phyloP scores from a whole-genome alignment of 2,797 vertebrate genomes.

The Xenopus petersii region DNA sequence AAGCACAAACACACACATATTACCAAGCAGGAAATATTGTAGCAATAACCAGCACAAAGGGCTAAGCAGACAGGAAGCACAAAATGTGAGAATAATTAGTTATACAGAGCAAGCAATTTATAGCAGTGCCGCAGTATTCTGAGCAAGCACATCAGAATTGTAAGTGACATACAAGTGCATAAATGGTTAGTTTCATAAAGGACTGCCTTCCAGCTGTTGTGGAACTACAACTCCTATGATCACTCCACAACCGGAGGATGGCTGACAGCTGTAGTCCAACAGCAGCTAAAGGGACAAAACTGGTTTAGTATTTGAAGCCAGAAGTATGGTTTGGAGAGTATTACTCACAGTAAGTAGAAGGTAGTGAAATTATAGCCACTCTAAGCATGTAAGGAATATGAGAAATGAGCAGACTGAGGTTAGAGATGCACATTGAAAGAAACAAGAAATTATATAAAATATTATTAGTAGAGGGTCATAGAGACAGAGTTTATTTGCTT shows the following conservation, averaged over 20 bases:
- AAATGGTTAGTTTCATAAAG: too few species aligned
- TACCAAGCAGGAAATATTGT: constrained; percentile 50
- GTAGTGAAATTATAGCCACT: constrained; percentile 41
- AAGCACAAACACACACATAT: constrained; percentile 42
- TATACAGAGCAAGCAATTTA: too few species aligned
- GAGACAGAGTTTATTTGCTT: too few species aligned
- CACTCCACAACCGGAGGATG: background rate
- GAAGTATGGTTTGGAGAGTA: constrained; percentile 1
- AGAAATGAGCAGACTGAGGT: background rate
- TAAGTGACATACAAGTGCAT: background rate
- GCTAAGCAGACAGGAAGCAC: constrained; percentile 76
- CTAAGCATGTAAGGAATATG: background rate
- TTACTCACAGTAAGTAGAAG: constrained; percentile 67
- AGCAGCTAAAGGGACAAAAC: background rate
- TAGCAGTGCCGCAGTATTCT: too few species aligned
- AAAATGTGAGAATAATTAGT: background rate
- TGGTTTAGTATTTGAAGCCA: background rate
- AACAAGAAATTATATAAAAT: background rate
- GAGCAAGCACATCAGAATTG: background rate
- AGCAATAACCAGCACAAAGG: constrained; percentile 57
- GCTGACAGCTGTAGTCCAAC: background rate
- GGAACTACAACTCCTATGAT: too few species aligned
- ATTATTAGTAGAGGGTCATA: too few species aligned
- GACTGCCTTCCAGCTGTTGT: too few species aligned
- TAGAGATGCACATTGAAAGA: background rate